Evolutionary conservation across 1,140 invertebrate genomes (phyloP).

Genomic region (Dendrolimus punctatus): DNA sequence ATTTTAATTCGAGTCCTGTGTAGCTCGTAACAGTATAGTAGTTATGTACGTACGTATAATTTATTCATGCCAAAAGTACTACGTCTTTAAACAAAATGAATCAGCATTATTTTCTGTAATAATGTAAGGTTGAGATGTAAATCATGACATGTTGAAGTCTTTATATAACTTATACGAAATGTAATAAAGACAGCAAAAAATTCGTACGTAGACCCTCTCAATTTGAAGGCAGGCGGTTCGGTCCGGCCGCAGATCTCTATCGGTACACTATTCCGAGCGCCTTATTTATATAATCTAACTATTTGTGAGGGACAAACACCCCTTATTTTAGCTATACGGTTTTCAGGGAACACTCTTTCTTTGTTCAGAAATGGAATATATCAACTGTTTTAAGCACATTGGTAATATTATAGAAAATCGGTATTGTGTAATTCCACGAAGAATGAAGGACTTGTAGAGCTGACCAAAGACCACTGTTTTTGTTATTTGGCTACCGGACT

Average conservation of each 20-base stretch:
- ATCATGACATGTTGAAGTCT: no score
- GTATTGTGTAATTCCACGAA: no score
- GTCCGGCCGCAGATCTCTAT: slow-evolving; percentile 57
- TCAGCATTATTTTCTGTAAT: neutral
- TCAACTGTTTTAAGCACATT: no score
- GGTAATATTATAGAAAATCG: no score
- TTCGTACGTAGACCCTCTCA: slow-evolving; percentile 47
- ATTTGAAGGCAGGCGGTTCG: slow-evolving; percentile 46
- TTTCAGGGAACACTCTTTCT: slow-evolving; percentile 17
- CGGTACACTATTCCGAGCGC: slow-evolving; percentile 52
- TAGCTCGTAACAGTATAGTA: no score
- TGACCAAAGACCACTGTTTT: no score
- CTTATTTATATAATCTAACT: slow-evolving; percentile 70
- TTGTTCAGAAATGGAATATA: neutral
- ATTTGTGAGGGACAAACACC: slow-evolving; percentile 64
- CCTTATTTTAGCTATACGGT: slow-evolving; percentile 45
- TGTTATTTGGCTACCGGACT: no score
- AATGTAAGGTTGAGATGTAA: neutral
- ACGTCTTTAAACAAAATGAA: no score
- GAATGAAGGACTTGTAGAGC: no score
- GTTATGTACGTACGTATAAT: no score
- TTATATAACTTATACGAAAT: slow-evolving; percentile 8
- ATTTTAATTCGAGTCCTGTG: no score
- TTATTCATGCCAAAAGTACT: no score
- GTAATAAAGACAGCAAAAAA: slow-evolving; percentile 35